phyloP scores from a whole-genome alignment of 2,888 invertebrate species.

The Octodonta nipae region DNA sequence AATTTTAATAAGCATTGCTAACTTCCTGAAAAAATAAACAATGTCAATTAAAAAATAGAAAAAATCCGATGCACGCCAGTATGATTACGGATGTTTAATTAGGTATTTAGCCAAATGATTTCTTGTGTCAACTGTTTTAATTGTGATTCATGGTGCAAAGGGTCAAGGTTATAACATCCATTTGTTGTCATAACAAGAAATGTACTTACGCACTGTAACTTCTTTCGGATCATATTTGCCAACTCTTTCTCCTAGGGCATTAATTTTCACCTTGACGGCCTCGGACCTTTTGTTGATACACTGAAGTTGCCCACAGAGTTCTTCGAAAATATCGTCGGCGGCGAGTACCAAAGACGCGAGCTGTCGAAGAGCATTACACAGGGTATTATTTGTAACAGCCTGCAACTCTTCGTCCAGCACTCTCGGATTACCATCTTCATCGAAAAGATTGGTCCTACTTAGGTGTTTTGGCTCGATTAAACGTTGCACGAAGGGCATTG shows the following conservation, averaged over 20 bases:
- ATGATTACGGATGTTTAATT: too few relatives aligned
- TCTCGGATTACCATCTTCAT: constrained; percentile 44
- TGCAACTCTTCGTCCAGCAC: constrained; percentile 66
- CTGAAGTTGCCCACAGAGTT: constrained; percentile 62
- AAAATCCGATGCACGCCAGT: too few relatives aligned
- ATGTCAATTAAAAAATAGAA: too few relatives aligned
- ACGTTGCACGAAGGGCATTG: constrained; percentile 78
- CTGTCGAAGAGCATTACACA: constrained; percentile 73
- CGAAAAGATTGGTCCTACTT: constrained; percentile 52
- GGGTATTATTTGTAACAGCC: constrained; percentile 73
- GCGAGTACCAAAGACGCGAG: constrained; percentile 70
- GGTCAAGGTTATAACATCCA: too few relatives aligned
- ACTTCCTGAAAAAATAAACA: too few relatives aligned
- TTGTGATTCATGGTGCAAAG: too few relatives aligned
- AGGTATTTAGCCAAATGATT: too few relatives aligned
- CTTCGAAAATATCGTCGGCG: constrained; percentile 77
- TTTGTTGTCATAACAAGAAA: too few relatives aligned
- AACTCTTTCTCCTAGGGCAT: constrained; percentile 56
- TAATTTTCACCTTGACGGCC: constrained; percentile 54
- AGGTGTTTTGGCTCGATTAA: constrained; percentile 70
- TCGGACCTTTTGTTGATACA: constrained; percentile 61
- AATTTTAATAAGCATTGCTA: too few relatives aligned
- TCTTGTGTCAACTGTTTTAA: too few relatives aligned
- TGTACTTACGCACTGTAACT: constrained; percentile 90
- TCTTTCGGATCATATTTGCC: constrained; percentile 71